Base-by-base conservation (phyloP, 2,888 invertebrate genomes). In the Dryobota labecula region DNA sequence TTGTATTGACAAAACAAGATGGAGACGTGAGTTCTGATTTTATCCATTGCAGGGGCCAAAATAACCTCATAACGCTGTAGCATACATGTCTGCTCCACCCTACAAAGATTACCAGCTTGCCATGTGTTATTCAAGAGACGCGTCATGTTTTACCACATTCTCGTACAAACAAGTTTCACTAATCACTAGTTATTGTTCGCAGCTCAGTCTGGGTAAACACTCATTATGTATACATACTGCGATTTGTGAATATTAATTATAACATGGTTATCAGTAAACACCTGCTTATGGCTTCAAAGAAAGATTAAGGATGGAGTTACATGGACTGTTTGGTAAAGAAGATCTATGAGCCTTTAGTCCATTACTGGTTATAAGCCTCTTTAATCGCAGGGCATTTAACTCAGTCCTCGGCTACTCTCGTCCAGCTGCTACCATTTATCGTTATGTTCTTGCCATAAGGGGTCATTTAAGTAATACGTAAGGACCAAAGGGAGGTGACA, bases 181-280 rank as follows among this genome's bases (percentile, higher is more conserved):
- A 84, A 82, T 82, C 78, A 78, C 57, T 33, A 3, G 2, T 56
- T 70, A 82, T 84, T 84, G 68, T 84, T 61, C 67, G n/a, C 15
- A 49, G 13, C 41, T 67, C 82, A 60, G 47, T 38, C 79, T 82
- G 83, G 51, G 57, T 57, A 78, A 79, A 82, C 53, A 79, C 7
- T 76, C 43, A 63, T 45, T 70, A 70, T 27, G 20, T 43, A 38
- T 33, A 80, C 64, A 64, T 45, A 49, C 24, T 51, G 51, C 54
- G 57, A 66, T 66, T 51, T 66, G 61, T 57, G 33, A 53, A 62
- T 53, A 67, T 51, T 58, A 43, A 56, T 60, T 64, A 71, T 60
- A n/a, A 66, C 63, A 47, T 20, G 60, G 8, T 63, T 62, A 64
- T 64, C 49, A 38, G 9, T 51, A 60, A 47, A 70, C 49, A 76